Evolutionary conservation across 1,140 invertebrate genomes (phyloP), one percentile per base, ranked within the genome.

Genomic region (Drosophila oshimai): DNA sequence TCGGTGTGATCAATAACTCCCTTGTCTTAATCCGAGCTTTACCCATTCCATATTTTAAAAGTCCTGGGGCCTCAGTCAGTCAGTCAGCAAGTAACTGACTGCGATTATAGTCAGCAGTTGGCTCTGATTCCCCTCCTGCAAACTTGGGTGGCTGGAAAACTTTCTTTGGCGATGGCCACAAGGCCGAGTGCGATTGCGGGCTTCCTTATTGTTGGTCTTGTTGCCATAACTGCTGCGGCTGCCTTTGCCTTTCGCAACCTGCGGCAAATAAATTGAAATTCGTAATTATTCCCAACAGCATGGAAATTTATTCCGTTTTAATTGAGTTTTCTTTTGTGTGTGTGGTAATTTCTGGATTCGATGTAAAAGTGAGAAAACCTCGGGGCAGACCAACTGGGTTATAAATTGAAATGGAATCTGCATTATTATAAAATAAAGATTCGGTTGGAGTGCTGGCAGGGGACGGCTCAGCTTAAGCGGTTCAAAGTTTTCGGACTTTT

Each of bases 181-280:
- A 60, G 69, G 58, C 58, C 47, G 47, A 74, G 39, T 62, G 47
- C 72, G 53, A 71, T 72, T 60, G 65, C 51, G 22, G 61, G 53
- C 69, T 76, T 46, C 34, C 58, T 76, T 70, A 57, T 49, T 70
- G 70, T 62, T 53, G 47, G n/a, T 42, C 42, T 62, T 62, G 36
- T 57, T 80, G 44, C 51, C 60, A 75, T 68, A 44, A 51, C 55
- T 58, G 62, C 47, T 68, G 70, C 24, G 33, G 51, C 53, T 73
- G 49, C 60, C 58, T 67, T 80, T 76, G 72, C 81, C 74, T 80
- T 79, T 74, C 68, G 81, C 67, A 73, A 60, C 81, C 81, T 74
- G 76, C 57, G 83, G 81, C 83, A 87, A 87, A 81, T 87, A 87
- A 86, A 87, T 87, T 88, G 83, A 87, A 88, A 87, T 87, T 88